Evolutionary conservation across 2,113 vertebrate species (phyloP), one percentile per base, ranked within the genome.

Genomic region (Chamaetylas fuelleborni): DNA sequence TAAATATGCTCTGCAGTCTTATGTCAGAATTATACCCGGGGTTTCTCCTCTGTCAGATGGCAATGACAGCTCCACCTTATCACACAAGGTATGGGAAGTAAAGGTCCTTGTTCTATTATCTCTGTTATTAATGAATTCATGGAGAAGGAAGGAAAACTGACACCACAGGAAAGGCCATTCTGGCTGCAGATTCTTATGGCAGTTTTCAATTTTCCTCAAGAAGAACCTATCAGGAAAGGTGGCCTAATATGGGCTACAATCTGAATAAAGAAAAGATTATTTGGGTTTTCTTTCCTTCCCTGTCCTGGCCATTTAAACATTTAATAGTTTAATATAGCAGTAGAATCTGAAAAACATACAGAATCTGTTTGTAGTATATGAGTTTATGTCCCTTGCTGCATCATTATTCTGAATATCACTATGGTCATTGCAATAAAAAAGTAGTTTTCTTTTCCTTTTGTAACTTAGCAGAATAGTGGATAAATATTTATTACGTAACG

Each of bases 381-480:
- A 93, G 38, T 22, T 76, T 70, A 50, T 26, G 58, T 47, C 62
- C 50, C 51, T 69, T 81, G 53, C 54, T 53, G 24, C n/a, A 83
- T 54, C 82, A 69, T 61, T 79, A 64, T 86, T 78, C 73, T 81
- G 45, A 51, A 66, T 5, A 40, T 95, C 22, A 4, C 81, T 56
- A 53, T 23, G 31, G 93, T 94, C 92, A 94, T 86, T 36, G 38
- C 26, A 94, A 86, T 69, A 91, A 91, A 97, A 93, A 94, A 53
- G 80, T 70, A 12, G 4, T 36, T 16, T 54, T 51, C 43, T 50
- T 89, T 82, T 54, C 61, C 40, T 79, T 71, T 87, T 69, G 12
- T 92, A 83, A 53, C n/a, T 43, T 57, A 45, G 67, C 47, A 96
- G 48, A 54, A 25, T 16, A 76, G n/a, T 91, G 60, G 61, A 81